Evolutionary conservation across 2,888 invertebrate genomes (phyloP), one percentile per base, ranked within the genome.

Genomic region (Erebia ligea): DNA sequence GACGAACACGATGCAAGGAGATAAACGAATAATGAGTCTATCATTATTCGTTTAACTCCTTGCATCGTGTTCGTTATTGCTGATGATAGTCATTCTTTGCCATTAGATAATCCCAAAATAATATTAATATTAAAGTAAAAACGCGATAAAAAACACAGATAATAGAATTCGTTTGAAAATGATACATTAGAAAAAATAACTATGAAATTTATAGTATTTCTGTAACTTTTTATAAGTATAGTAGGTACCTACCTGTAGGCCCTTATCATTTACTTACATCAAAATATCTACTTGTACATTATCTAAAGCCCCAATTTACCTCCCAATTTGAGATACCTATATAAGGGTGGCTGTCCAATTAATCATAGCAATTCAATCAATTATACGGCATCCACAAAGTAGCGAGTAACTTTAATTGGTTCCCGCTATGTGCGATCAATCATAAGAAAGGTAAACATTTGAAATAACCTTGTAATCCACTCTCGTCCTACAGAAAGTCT

Each of bases 381-480:
- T 87, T 87, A 83, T 81, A 83, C 81, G 81, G 84, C 79, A 82
- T 80, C 79, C 83, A 82, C 83, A 88, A 84, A 84, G 87, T 45
- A 83, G 56, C 86, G 86, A 88, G 89, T 89, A 89, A 88, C 87
- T 92, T 91, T 90, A 92, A 92, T 91, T 91, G 90, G 90, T 86
- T 87, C 81, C 84, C 80, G 83, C 82, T 76, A 78, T 78, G 77
- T 75, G 80, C 84, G 83, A 91, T 91, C 91, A 89, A 91, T 91
- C 91, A 90, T 87, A 81, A 77, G 76, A 79, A 81, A 81, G 81
- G 82, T 79, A 80, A 79, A 79, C 78, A 54, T 52, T 17, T 25
- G 21, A 50, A 25, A 25, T 25, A 50, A 34, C 63, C 48, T 25
- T 50, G 50, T 61, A 34, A 40, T n/a, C 34, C 45, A 61, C 42